Conservation (phyloP, 2,113 vertebrate species). For the Tretioscincus oriximinensis region DNA sequence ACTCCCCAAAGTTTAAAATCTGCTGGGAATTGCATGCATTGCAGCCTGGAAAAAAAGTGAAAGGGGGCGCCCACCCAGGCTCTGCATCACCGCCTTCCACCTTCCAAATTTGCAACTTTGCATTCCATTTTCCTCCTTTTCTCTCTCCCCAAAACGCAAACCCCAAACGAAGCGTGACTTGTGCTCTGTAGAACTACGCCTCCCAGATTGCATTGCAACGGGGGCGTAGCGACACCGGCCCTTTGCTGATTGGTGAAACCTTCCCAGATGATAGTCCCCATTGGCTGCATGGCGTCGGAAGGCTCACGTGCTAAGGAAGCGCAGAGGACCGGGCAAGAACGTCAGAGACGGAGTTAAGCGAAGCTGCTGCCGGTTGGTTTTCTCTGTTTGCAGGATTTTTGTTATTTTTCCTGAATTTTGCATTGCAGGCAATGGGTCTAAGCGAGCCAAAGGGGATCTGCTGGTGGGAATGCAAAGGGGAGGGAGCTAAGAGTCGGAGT, state of each 20-base stretch:
- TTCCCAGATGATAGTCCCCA: fast-evolving
- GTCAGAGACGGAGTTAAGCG: not conserved
- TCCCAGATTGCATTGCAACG: not conserved
- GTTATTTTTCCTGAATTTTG: not conserved
- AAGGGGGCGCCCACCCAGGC: too few species aligned
- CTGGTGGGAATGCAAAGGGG: too few species aligned
- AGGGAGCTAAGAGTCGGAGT: too few species aligned
- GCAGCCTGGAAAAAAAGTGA: not conserved
- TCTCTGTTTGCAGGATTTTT: not conserved
- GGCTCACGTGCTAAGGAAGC: not conserved
- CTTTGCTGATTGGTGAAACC: not conserved
- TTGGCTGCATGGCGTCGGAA: not conserved
- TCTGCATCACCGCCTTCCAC: too few species aligned
- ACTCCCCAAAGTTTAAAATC: not conserved
- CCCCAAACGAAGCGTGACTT: not conserved
- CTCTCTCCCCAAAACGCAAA: too few species aligned
- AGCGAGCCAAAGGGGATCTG: too few species aligned
- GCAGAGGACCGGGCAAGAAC: not conserved
- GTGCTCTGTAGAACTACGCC: slow-evolving; percentile 25
- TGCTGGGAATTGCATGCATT: not conserved
- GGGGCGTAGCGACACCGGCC: fast-evolving
- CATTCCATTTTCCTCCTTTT: too few species aligned
- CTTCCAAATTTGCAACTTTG: too few species aligned
- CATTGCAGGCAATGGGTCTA: too few species aligned
- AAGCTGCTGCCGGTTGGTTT: not conserved